Conservation (phyloP, 1,140 invertebrate genomes). For the Papilio polytes region DNA sequence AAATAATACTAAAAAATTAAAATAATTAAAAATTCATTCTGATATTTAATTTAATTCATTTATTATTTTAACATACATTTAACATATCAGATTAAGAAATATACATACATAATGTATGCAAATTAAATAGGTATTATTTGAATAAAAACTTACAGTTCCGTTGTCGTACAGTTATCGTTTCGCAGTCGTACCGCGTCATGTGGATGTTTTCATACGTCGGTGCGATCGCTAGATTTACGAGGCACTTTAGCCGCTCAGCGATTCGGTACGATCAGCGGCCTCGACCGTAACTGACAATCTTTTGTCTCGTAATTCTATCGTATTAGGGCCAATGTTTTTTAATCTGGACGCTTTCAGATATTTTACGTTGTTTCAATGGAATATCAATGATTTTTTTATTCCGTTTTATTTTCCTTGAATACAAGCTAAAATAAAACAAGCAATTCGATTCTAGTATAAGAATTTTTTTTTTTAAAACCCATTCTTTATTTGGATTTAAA, state of each 20-base stretch:
- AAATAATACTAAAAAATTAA: no score
- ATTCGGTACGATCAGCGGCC: conserved; percentile 77
- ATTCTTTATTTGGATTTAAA: no score
- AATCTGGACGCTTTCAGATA: conserved; percentile 21
- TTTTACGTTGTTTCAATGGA: not conserved
- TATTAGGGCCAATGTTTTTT: conserved; percentile 67
- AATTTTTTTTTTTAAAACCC: not conserved
- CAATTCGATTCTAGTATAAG: not conserved
- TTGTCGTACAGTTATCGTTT: conserved; percentile 30
- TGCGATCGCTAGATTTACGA: conserved; percentile 76
- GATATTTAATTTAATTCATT: no score
- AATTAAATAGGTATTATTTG: no score
- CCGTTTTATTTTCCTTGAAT: not conserved
- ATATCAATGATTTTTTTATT: not conserved
- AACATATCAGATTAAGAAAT: no score
- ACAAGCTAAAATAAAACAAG: not conserved
- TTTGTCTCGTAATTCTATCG: conserved; percentile 73
- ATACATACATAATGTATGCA: no score
- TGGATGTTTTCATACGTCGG: conserved; percentile 73
- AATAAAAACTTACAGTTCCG: not conserved
- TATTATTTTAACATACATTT: no score
- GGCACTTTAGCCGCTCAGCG: conserved; percentile 70
- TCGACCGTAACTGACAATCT: conserved; percentile 75
- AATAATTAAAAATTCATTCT: no score
- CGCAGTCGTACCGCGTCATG: conserved; percentile 49